Percentiles rank a stretch among this genome's conserved stretches.
Conservation (phyloP, 37 sponge, comb jelly and placozoan genomes). For the Aplysina aerophoba region DNA sequence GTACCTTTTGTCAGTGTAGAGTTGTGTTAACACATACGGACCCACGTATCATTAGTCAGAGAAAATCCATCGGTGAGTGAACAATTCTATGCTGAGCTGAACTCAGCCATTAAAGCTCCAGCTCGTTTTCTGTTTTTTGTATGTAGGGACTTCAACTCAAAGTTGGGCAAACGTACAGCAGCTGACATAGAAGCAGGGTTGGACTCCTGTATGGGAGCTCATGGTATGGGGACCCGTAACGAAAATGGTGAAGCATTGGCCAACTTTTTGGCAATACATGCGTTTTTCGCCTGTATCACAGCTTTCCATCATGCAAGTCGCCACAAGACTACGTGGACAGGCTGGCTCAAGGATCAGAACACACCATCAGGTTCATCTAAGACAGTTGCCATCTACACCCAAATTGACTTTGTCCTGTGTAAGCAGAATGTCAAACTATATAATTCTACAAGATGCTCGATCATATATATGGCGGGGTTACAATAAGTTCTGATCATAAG, state of each 20-base stretch:
- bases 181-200: not conserved
- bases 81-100: slow-evolving; percentile 3
- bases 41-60: not conserved
- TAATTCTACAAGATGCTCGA: not conserved
- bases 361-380: no score
- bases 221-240: slow-evolving; percentile 4
- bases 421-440: not conserved
- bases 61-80: slow-evolving; percentile 8
- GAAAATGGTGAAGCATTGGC: not conserved
- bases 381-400: no score
- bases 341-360: no score
- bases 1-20: not conserved
- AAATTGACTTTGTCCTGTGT: not conserved
- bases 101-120: not conserved
- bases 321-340: no score
- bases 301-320: not conserved
- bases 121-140: not conserved
- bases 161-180: slow-evolving; percentile 4
- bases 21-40: not conserved
- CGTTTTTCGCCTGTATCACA: no score
- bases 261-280: no score
- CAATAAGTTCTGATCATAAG: not conserved
- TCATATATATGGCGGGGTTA: not conserved
- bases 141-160: not conserved
- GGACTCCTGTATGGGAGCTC: slow-evolving; percentile 1